A percentile compares a stretch with the other conserved stretches of the same genome.
Conservation (phyloP, 1,140 invertebrate species). For the Copidosoma floridanum region DNA sequence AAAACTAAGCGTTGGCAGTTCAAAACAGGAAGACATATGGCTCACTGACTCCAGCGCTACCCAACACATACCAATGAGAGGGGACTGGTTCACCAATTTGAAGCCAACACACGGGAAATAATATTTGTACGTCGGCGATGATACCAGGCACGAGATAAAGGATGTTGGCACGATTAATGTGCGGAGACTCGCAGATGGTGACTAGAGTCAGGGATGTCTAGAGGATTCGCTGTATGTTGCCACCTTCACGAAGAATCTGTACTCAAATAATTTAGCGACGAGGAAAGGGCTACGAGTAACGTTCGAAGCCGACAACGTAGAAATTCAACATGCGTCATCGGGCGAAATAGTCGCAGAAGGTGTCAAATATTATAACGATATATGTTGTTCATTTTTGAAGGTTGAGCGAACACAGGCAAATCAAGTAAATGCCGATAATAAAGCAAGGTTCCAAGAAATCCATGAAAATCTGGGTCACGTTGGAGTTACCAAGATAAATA, state of each 20-base stretch:
- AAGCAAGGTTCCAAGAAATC: background rate
- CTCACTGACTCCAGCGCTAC: no score
- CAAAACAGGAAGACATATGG: no score
- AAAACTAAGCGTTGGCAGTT: no score
- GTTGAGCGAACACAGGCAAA: background rate
- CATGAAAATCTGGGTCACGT: conserved; percentile 15
- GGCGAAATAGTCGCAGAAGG: conserved; percentile 21
- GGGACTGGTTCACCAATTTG: no score
- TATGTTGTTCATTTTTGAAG: conserved; percentile 20
- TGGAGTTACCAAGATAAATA: background rate
- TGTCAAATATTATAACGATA: conserved; percentile 18
- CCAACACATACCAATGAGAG: no score
- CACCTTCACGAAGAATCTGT: conserved; percentile 31
- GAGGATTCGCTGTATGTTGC: conserved; percentile 30
- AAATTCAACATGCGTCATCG: conserved; percentile 14
- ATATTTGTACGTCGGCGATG: no score
- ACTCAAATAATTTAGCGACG: conserved; percentile 30
- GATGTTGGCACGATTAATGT: conserved; percentile 26
- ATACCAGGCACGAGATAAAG: conserved; percentile 16
- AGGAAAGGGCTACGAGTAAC: conserved; percentile 13
- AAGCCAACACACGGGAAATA: no score
- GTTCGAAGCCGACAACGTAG: conserved; percentile 10
- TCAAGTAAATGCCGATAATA: background rate
- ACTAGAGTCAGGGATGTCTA: conserved; percentile 17
- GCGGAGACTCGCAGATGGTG: conserved; percentile 22